Conservation (phyloP, 2,797 vertebrate genomes). For the Pelochelys cantorii region DNA sequence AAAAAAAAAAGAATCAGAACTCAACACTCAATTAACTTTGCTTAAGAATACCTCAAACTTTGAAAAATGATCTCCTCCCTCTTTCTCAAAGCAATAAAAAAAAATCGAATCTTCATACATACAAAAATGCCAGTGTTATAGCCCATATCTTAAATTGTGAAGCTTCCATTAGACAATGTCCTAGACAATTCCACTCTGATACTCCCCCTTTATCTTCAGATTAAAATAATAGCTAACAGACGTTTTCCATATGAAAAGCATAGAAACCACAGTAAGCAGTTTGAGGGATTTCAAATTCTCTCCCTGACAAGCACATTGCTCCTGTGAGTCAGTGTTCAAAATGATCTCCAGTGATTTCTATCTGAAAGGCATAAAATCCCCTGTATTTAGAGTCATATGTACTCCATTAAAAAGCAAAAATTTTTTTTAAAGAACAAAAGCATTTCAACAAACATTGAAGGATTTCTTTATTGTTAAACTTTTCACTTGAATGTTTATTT, state of each 20-base stretch:
- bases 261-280: conserved; percentile 75
- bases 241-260: conserved; percentile 69
- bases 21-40: not conserved
- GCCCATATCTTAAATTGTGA: conserved; percentile 48
- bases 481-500: conserved; percentile 31
- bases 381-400: conserved; percentile 53
- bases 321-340: conserved; percentile 44
- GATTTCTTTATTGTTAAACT: conserved; percentile 28
- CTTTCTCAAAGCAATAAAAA: not conserved
- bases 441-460: conserved; percentile 65
- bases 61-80: conserved; percentile 30
- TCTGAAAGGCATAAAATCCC: conserved; percentile 39
- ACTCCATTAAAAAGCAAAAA: conserved; percentile 61
- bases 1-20: not conserved
- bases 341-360: conserved; percentile 51
- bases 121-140: conserved; percentile 29
- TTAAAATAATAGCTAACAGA: conserved; percentile 59
- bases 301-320: conserved; percentile 63
- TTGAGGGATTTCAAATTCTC: conserved; percentile 65
- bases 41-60: fast-evolving
- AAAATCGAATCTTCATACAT: conserved; percentile 14
- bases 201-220: conserved; percentile 66
- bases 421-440: conserved; percentile 60
- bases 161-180: conserved; percentile 60
- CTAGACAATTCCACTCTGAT: conserved; percentile 75